Evolutionary conservation across 2,888 invertebrate genomes (phyloP), one percentile per base, ranked within the genome.

Genomic region (Tryphoninae sp.): DNA sequence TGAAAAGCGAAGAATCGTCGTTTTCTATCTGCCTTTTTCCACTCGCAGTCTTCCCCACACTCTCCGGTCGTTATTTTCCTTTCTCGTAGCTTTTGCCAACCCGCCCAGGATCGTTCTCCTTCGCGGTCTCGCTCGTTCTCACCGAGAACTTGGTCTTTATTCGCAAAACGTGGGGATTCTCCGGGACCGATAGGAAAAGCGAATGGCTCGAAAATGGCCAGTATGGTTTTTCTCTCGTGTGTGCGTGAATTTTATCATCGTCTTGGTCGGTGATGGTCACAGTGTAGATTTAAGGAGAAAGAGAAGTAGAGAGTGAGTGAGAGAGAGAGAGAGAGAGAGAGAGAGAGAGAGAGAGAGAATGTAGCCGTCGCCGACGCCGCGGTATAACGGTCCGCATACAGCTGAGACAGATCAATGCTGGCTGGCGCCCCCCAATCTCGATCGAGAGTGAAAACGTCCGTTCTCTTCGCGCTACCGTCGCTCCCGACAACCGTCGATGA

Each of bases 351-450:
- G 75, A 45, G 26, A 1, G 11, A 62, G 68, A 68, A 68, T 76
- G 68, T 76, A 33, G 61, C 53, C 73, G 77, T 69, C 73, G 77
- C 73, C 77, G 77, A 64, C 77, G 68, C 73, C 22, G 49, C 61
- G 71, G 69, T 51, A 69, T 69, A 78, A 74, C 74, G 64, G 58
- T 78, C 73, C 65, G 53, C 74, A 61, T 74, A 69, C 78, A 71
- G 65, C 65, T 81, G 74, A 78, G 81, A 81, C 81, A 65, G 81
- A 81, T 81, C 81, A 81, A 81, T 81, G 81, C 75, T 71, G 74
- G 67, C 74, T 78, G 81, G 81, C 81, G 81, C 81, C 75, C 81
- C 71, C 78, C 65, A 78, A 81, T 61, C 65, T 67, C 75, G 64
- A 67, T 78, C 81, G 81, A 81, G 74, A 81, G 81, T 81, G 81